Conservation (phyloP, 1,140 invertebrate species). For the Nymphalis io region DNA sequence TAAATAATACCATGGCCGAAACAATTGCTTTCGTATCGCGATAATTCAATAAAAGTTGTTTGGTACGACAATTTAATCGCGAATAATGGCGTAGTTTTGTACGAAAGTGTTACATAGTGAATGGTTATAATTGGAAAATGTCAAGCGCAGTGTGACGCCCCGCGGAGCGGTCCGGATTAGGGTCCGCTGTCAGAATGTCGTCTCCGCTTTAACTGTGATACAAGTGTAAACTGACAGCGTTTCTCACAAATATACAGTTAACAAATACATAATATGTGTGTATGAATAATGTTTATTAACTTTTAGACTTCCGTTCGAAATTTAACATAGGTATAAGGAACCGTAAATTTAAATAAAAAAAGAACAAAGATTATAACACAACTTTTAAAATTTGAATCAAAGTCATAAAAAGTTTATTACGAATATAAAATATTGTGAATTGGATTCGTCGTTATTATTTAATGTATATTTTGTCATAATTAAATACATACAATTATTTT, state of each 20-base stretch:
- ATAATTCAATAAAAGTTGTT: slow-evolving; percentile 52
- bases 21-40: slow-evolving; percentile 44
- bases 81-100: slow-evolving; percentile 63
- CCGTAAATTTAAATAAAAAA: too few species aligned
- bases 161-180: slow-evolving; percentile 72
- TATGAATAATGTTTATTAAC: too few species aligned
- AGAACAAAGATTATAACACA: too few species aligned
- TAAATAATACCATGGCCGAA: slow-evolving; percentile 3
- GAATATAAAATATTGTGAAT: too few species aligned
- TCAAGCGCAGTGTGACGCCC: slow-evolving; percentile 73
- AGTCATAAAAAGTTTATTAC: too few species aligned
- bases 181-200: slow-evolving; percentile 74
- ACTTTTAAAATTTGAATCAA: too few species aligned
- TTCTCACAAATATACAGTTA: not conserved
- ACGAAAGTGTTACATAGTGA: slow-evolving; percentile 75
- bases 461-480: too few species aligned
- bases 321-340: too few species aligned
- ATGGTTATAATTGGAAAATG: slow-evolving; percentile 78
- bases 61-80: slow-evolving; percentile 58
- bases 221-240: slow-evolving; percentile 29
- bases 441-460: too few species aligned
- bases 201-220: slow-evolving; percentile 36
- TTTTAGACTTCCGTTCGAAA: too few species aligned
- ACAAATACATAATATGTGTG: too few species aligned
- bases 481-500: too few species aligned